These are phyloP conservation scores for Tetranychus urticae DNA, from an alignment of 1,140 invertebrate species.

Conservation along the genomic window DNA sequence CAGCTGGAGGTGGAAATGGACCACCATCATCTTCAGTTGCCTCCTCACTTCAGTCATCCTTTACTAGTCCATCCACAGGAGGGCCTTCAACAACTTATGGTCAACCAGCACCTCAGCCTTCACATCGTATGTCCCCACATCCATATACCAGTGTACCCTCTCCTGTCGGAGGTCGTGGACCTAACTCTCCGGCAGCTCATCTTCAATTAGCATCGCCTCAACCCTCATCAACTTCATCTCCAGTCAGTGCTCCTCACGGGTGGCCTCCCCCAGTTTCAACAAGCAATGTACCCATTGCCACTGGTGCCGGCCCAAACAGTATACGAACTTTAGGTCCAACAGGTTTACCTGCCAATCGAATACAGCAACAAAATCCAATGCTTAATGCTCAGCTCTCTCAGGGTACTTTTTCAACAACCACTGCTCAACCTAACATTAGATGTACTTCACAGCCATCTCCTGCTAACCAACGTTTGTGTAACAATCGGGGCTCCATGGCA, in stretches of 20 bases:
- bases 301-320: not conserved
- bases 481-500: not conserved
- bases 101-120: not conserved
- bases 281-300: not conserved
- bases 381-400: constrained; percentile 9
- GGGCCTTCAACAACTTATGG: not conserved
- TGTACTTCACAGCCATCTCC: not conserved
- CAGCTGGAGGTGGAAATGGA: not conserved
- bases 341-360: not conserved
- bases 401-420: not conserved
- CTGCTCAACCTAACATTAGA: not conserved
- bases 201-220: not conserved
- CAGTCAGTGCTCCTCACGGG: not conserved
- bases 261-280: not conserved
- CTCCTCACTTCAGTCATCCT: constrained; percentile 1
- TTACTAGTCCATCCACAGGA: constrained; percentile 5
- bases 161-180: not conserved
- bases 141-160: not conserved
- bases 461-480: not conserved
- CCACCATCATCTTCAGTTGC: not conserved
- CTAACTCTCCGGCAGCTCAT: constrained; percentile 2
- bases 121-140: constrained; percentile 4
- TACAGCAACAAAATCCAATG: constrained; percentile 9
- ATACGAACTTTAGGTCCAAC: not conserved
- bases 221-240: not conserved